Conservation (phyloP, 2,888 invertebrate genomes). For the Nomada fabriciana region DNA sequence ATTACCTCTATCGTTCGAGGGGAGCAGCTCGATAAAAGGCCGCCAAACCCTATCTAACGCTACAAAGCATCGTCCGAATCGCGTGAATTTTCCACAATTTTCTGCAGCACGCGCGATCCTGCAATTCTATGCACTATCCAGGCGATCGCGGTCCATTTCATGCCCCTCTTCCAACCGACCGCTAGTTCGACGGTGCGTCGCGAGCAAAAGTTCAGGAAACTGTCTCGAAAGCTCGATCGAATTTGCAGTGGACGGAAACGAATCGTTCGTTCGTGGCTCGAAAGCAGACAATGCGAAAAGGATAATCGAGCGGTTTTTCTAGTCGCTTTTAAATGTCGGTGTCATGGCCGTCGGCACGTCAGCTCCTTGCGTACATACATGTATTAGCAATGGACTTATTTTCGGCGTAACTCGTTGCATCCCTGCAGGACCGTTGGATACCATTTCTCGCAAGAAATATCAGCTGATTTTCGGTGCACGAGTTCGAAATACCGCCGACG, state of each 20-base stretch:
- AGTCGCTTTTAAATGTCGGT: slow-evolving; percentile 66
- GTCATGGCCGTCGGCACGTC: slow-evolving; percentile 72
- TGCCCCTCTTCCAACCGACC: too few relatives aligned
- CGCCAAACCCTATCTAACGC: not conserved
- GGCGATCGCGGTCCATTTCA: too few relatives aligned
- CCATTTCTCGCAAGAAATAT: not conserved
- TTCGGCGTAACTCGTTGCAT: slow-evolving; percentile 21
- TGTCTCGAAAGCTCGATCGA: not conserved
- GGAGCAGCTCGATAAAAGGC: not conserved
- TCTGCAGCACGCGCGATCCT: too few relatives aligned
- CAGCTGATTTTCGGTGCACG: not conserved
- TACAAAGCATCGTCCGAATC: too few relatives aligned
- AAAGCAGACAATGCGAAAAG: slow-evolving; percentile 53
- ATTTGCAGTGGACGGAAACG: slow-evolving; percentile 6
- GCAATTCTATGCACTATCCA: too few relatives aligned
- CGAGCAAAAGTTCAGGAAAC: too few relatives aligned
- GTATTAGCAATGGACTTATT: slow-evolving; percentile 32
- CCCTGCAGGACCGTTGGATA: not conserved
- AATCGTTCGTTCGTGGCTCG: slow-evolving; percentile 12
- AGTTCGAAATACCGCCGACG: too few relatives aligned
- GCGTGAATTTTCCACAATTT: too few relatives aligned
- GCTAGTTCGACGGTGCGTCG: too few relatives aligned
- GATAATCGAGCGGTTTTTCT: slow-evolving; percentile 67
- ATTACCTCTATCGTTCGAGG: too few relatives aligned
- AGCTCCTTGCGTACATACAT: slow-evolving; percentile 21